Evolutionary conservation across 2,797 vertebrate species (phyloP).

Genomic region (Geotrypetes seraphini): DNA sequence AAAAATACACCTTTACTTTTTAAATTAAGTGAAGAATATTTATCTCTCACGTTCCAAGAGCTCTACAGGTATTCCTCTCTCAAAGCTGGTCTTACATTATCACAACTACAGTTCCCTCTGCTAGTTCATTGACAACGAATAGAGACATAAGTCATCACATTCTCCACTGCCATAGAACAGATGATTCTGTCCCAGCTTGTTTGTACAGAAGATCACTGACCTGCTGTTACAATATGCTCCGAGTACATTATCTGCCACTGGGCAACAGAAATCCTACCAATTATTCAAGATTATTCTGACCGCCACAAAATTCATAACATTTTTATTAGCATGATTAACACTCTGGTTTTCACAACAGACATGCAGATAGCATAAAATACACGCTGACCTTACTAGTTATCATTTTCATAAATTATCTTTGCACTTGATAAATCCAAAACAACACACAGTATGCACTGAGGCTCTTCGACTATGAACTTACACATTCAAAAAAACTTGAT

Average conservation of each 20-base stretch:
- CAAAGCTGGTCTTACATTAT: no score
- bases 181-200: conserved; percentile 3
- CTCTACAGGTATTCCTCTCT: neutral
- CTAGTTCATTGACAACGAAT: neutral
- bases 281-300: conserved; percentile 5
- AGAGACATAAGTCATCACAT: conserved; percentile 1
- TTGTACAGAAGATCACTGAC: neutral
- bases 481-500: no score
- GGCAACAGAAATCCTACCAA: conserved; percentile 3
- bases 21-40: no score
- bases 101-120: no score
- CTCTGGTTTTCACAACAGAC: neutral
- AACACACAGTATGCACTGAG: no score
- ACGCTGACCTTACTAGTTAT: neutral
- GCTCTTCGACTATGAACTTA: no score
- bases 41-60: neutral
- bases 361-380: neutral
- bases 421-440: neutral
- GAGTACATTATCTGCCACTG: conserved; percentile 5
- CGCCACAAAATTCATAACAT: neutral
- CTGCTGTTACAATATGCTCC: neutral
- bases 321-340: conserved; percentile 1
- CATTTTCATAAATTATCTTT: neutral
- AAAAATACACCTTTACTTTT: neutral
- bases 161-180: neutral